phyloP scores from a whole-genome alignment of 1,140 invertebrate species.

The Ptiloglossa arizonensis region DNA sequence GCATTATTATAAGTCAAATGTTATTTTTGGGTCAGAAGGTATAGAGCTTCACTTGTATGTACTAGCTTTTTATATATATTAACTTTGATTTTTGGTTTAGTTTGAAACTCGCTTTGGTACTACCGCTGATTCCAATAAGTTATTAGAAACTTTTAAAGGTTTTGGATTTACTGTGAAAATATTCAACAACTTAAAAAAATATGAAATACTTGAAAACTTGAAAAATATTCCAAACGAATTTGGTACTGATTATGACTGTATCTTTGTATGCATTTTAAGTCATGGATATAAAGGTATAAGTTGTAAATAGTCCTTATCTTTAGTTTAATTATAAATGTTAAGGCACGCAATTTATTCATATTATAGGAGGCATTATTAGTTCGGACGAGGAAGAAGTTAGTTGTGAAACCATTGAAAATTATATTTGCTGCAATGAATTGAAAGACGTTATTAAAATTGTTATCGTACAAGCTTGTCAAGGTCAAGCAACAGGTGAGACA shows the following conservation, averaged over 20 bases:
- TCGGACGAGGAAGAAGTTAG: conserved; percentile 58
- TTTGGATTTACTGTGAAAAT: conserved; percentile 54
- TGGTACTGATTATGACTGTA: conserved; percentile 53
- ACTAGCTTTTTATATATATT: conserved; percentile 22
- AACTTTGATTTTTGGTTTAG: conserved; percentile 36
- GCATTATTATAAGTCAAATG: conserved; percentile 67
- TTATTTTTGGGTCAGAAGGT: conserved; percentile 41
- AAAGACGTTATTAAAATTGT: conserved; percentile 66
- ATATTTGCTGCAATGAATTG: conserved; percentile 56
- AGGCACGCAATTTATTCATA: conserved; percentile 22
- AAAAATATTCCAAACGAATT: conserved; percentile 40
- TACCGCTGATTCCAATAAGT: conserved; percentile 31
- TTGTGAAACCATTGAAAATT: conserved; percentile 43
- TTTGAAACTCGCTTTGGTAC: conserved; percentile 59
- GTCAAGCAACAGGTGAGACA: conserved; percentile 50
- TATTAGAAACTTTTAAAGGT: conserved; percentile 57
- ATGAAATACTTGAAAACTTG: conserved; percentile 47
- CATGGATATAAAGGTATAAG: conserved; percentile 65
- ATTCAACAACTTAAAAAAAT: conserved; percentile 36
- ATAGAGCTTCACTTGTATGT: not conserved
- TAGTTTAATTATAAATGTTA: not conserved
- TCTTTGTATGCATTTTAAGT: conserved; percentile 69
- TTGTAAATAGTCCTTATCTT: not conserved
- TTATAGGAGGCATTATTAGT: conserved; percentile 58
- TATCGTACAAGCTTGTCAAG: conserved; percentile 70